These are phyloP conservation scores for Euspilapteryx auroguttella DNA, from an alignment of 2,888 invertebrate species.

Conservation along the genomic window DNA sequence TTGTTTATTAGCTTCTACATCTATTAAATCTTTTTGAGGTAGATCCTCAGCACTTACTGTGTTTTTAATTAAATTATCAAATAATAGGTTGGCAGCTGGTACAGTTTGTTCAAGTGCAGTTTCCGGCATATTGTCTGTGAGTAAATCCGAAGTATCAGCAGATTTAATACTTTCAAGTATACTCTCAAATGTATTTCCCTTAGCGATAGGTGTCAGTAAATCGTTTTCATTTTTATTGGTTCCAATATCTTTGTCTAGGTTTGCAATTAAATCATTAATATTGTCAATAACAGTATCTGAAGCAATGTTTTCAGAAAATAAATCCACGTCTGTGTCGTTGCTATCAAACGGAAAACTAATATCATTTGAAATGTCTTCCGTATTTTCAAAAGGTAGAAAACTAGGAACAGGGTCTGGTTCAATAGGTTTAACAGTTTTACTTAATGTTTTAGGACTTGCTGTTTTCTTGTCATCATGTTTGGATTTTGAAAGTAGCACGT, in stretches of 20 bases:
- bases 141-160: neutral
- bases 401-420: conserved; percentile 4
- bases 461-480: conserved; percentile 3
- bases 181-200: conserved; percentile 1
- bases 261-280: conserved; percentile 36
- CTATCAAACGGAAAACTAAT: neutral
- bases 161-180: conserved; percentile 1
- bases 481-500: conserved; percentile 2
- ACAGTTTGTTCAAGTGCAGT: neutral
- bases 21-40: conserved; percentile 7
- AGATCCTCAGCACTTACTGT: neutral
- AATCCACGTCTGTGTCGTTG: conserved; percentile 26
- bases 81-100: neutral
- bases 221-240: neutral
- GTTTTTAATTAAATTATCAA: too few species aligned
- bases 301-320: conserved; percentile 31
- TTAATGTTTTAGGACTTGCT: too few species aligned
- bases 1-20: conserved; percentile 20
- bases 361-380: neutral
- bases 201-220: neutral
- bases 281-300: conserved; percentile 32
- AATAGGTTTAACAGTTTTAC: too few species aligned
- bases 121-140: too few species aligned
- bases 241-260: conserved; percentile 19
- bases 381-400: too few species aligned